A percentile compares a stretch with the other conserved stretches of the same genome.
phyloP scores from a whole-genome alignment of 1,140 invertebrate genomes.

The Oryctes rhinoceros region DNA sequence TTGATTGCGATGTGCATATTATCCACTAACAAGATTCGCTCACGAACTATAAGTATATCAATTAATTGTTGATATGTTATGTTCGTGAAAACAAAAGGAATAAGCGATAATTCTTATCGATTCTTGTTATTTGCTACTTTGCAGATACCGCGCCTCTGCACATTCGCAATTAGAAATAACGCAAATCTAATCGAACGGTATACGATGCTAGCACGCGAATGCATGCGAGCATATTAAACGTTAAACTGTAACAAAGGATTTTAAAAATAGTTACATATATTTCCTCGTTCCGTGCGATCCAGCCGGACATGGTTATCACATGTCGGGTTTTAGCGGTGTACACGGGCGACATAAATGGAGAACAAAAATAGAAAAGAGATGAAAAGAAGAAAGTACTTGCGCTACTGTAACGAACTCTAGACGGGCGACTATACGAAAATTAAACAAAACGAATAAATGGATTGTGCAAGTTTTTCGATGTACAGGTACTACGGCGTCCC shows the following conservation, averaged over 20 bases:
- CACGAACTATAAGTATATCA: too few species aligned
- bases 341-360: not conserved
- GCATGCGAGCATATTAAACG: not conserved
- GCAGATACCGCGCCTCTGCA: not conserved
- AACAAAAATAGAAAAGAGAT: not conserved
- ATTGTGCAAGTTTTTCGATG: not conserved
- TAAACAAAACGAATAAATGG: slow-evolving; percentile 14
- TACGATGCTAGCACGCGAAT: not conserved
- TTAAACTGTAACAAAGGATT: not conserved
- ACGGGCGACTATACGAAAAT: not conserved
- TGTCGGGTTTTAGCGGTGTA: not conserved
- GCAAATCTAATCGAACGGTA: slow-evolving; percentile 4
- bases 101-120: not conserved
- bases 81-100: not conserved
- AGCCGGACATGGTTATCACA: slow-evolving; percentile 27
- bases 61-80: not conserved
- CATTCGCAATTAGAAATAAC: not conserved
- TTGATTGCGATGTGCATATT: too few species aligned
- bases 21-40: too few species aligned
- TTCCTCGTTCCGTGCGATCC: slow-evolving; percentile 15
- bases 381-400: not conserved
- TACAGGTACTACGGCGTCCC: too few species aligned
- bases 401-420: not conserved
- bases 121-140: not conserved
- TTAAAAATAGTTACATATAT: slow-evolving; percentile 17